A percentile compares a stretch with the other conserved stretches of the same genome.
These are phyloP conservation scores for Euplagia quadripunctaria DNA, from an alignment of 2,888 invertebrate species.

Conservation along the genomic window DNA sequence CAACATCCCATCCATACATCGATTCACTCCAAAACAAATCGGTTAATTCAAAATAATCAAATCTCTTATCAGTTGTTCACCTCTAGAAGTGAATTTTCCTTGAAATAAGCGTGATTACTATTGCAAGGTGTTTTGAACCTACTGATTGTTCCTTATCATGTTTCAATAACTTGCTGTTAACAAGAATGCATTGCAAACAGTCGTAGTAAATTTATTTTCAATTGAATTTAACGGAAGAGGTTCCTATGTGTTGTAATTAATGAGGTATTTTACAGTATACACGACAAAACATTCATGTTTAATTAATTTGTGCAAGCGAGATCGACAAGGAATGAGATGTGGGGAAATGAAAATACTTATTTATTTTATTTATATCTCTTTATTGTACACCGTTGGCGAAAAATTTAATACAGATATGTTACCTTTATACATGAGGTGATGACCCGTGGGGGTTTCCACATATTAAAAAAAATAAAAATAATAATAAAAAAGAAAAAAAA, in stretches of 20 bases:
- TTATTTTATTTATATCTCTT: too few relatives aligned
- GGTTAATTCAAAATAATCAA: conserved; percentile 1
- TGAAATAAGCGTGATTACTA: conserved; percentile 5
- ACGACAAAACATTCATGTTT: background rate
- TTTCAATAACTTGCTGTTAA: background rate
- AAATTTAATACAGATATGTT: too few relatives aligned
- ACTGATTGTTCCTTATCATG: conserved; percentile 11
- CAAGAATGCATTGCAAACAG: background rate
- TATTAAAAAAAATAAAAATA: too few relatives aligned
- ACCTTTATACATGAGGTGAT: too few relatives aligned
- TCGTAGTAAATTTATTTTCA: background rate
- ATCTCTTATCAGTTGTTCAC: conserved; percentile 23
- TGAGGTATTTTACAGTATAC: background rate
- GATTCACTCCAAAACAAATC: background rate
- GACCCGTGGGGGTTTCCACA: too few relatives aligned
- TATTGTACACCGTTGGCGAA: too few relatives aligned
- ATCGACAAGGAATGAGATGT: background rate
- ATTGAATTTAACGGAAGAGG: too few relatives aligned
- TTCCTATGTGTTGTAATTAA: background rate
- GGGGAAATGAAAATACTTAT: too few relatives aligned
- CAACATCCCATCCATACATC: background rate
- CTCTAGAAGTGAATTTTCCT: conserved; percentile 8
- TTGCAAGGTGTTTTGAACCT: conserved; percentile 2
- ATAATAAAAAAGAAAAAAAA: too few relatives aligned
- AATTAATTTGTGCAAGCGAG: background rate